Evolutionary conservation across 2,888 invertebrate genomes (phyloP), one percentile per base, ranked within the genome.

Genomic region (Caenorhabditis sp.): DNA sequence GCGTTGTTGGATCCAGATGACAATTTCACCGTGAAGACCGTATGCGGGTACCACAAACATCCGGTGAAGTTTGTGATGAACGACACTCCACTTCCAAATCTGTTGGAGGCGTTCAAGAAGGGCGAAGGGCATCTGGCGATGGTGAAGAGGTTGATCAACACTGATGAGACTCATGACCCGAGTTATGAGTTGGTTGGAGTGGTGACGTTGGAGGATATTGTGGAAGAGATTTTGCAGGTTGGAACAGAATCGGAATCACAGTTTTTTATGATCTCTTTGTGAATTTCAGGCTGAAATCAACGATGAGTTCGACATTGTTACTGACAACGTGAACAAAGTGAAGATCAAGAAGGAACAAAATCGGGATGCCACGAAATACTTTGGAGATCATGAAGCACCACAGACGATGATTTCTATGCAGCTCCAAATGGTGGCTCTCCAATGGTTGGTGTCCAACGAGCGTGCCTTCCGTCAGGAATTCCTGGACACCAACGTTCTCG

Each of bases 1-100:
- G 98, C 98, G 0, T 96, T 99, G 92, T 96, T 99, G 88, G 99
- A 99, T 94, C 97, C 99, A 0, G 98, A 98, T 93, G 98, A 99
- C 93, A 96, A 96, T 93, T 97, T 97, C 82, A 87, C 90, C 0
- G 89, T 91, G 22, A 80, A 86, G 12, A 89, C 89, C 4, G 89
- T 92, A 7, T 92, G 91, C 66, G 90, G 90, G 7, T 92, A 92
- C 79, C 97, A 97, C 93, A 97, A 97, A 93, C 98, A 98, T 94
- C 95, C 96, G 0, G 96, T 97, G 92, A 96, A 97, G 93, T 97
- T 97, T 93, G 96, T 98, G 38, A 97, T 97, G 93, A 97, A 97
- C 92, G 98, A 99, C 92, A 95, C 96, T 82, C 97, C 97, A 0
- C 93, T 99, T 63, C 97, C 97, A 91, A 94, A 96, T 64, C 96